Conservation (phyloP, 1,140 invertebrate genomes). For the Stenopsyche tienmushanensis region DNA sequence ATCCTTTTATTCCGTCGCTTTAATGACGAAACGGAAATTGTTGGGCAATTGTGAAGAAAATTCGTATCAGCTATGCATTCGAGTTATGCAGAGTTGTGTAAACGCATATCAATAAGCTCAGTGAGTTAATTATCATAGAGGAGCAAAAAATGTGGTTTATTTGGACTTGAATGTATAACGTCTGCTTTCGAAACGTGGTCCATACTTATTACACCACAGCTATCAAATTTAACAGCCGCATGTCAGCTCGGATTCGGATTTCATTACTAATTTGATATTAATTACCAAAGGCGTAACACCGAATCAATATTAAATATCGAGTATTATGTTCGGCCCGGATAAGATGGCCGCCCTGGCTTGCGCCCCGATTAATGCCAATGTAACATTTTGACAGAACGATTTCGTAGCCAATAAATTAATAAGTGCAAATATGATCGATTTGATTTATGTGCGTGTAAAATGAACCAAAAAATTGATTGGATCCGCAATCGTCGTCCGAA, state of each 20-base stretch:
- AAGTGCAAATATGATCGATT: not conserved
- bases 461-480: not conserved
- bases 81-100: not conserved
- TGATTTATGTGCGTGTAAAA: not conserved
- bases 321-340: not conserved
- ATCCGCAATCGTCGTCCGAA: not conserved
- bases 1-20: too few relatives aligned
- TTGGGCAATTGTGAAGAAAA: not conserved
- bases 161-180: constrained; percentile 1
- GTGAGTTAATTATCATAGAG: constrained; percentile 16
- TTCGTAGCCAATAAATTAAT: not conserved
- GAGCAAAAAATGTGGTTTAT: constrained; percentile 5
- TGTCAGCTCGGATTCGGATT: constrained; percentile 12
- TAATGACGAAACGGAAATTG: not conserved
- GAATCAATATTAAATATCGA: not conserved
- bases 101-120: constrained; percentile 3
- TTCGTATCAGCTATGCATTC: not conserved
- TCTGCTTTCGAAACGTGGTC: constrained; percentile 20
- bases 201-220: not conserved
- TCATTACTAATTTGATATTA: constrained; percentile 20
- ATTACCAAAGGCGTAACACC: not conserved
- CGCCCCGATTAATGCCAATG: not conserved
- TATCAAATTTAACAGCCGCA: constrained; percentile 23
- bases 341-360: not conserved
- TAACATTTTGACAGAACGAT: not conserved